phyloP scores from a whole-genome alignment of 2,797 vertebrate genomes.

The Pipistrellus pipistrellus region DNA sequence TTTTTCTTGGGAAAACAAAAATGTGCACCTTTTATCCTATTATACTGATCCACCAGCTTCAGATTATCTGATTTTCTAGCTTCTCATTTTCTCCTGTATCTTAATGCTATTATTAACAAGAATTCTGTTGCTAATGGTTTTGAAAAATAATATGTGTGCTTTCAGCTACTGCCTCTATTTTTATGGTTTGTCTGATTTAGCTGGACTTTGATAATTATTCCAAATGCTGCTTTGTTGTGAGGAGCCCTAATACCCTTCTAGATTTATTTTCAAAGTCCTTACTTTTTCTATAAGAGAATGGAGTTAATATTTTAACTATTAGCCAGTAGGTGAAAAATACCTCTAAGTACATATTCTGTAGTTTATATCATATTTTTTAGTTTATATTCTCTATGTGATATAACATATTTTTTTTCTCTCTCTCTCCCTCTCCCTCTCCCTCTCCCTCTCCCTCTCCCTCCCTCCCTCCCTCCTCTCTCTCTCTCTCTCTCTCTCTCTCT shows the following conservation, averaged over 20 bases:
- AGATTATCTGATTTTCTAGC: slow-evolving; percentile 81
- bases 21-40: slow-evolving; percentile 80
- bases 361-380: not conserved
- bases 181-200: slow-evolving; percentile 76
- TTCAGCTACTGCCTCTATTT: slow-evolving; percentile 74
- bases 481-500: no score
- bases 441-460: no score
- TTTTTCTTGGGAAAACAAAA: slow-evolving; percentile 80
- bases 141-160: slow-evolving; percentile 82
- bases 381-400: not conserved
- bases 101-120: slow-evolving; percentile 82
- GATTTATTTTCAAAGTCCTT: slow-evolving; percentile 66
- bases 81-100: slow-evolving; percentile 83
- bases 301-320: slow-evolving; percentile 59
- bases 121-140: slow-evolving; percentile 83
- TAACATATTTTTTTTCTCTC: not conserved
- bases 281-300: slow-evolving; percentile 67
- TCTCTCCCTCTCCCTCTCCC: no score
- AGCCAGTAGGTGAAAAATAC: slow-evolving; percentile 16
- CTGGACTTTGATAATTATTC: slow-evolving; percentile 75
- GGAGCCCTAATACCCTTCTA: slow-evolving; percentile 53
- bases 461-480: no score
- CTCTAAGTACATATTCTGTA: not conserved
- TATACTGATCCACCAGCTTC: slow-evolving; percentile 77
- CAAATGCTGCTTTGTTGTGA: slow-evolving; percentile 73